Percentiles rank a stretch among this genome's conserved stretches.
Conservation (phyloP, 2,797 vertebrate species). For the Helostoma temminkii region DNA sequence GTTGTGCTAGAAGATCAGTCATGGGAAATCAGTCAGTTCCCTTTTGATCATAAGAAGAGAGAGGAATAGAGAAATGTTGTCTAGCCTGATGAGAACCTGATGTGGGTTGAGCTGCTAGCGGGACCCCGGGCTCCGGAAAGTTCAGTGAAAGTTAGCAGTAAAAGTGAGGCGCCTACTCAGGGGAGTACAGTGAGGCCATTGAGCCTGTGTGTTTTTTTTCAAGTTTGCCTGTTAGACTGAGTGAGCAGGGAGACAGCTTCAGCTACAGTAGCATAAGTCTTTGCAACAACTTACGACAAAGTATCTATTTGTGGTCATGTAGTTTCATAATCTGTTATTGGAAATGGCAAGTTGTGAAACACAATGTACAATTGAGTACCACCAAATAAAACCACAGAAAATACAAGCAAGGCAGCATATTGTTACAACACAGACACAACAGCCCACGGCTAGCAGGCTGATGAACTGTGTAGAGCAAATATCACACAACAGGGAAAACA, state of each 20-base stretch:
- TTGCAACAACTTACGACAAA: conserved; percentile 11
- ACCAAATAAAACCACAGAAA: conserved; percentile 54
- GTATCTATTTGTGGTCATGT: conserved; percentile 30
- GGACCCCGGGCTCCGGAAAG: conserved; percentile 66
- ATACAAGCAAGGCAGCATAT: conserved; percentile 20
- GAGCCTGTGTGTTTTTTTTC: conserved; percentile 58
- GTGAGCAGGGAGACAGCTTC: too few relatives aligned
- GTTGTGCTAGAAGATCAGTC: background rate
- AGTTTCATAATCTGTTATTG: conserved; percentile 56
- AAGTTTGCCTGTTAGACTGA: conserved; percentile 31
- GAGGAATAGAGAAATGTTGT: conserved; percentile 30
- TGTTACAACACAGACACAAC: conserved; percentile 35
- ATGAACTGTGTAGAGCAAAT: conserved; percentile 12
- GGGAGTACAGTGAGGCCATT: conserved; percentile 67
- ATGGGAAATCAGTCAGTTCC: conserved; percentile 5
- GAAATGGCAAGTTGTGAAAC: conserved; percentile 54
- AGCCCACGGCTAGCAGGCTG: conserved; percentile 5
- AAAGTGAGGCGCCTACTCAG: conserved; percentile 65
- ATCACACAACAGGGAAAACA: conserved; percentile 46
- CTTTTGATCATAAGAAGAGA: conserved; percentile 27
- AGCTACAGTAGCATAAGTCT: background rate
- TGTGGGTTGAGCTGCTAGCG: conserved; percentile 67
- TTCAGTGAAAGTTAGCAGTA: conserved; percentile 77
- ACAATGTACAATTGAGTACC: conserved; percentile 31
- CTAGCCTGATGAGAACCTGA: conserved; percentile 73